Base-by-base conservation (phyloP, 2,888 invertebrate genomes). In the Hololepta plana region DNA sequence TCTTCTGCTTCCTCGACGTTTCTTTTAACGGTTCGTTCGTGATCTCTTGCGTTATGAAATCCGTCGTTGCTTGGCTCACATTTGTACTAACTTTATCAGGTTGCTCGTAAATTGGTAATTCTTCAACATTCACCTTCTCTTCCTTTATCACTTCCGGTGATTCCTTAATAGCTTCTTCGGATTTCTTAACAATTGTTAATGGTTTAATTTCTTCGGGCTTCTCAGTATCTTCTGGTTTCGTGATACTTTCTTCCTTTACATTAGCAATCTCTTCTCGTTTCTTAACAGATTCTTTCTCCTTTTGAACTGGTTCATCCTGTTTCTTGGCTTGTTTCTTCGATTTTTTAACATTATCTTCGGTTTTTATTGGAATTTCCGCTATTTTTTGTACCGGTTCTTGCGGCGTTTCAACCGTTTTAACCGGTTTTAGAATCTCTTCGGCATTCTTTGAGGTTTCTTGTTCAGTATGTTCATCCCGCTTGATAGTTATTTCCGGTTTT, bases 231-330 rank as follows among this genome's bases (percentile, higher is more conserved):
- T n/a, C n/a, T n/a, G n/a, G n/a, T n/a, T n/a, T n/a, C n/a, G n/a
- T n/a, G n/a, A n/a, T n/a, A 17, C 17, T 17, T 17, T 7, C 7
- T 17, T 17, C 7, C n/a, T 17, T 17, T 17, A n/a, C n/a, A 8
- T 17, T 7, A 17, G n/a, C n/a, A 8, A 17, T 8, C 17, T 17
- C 27, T 26, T 27, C 26, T n/a, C n/a, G n/a, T 23, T 26, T 13
- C 8, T 17, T 12, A 17, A 12, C 15, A 12, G 8, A 9, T 12
- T 30, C 9, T 12, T 30, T 20, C 15, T 20, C 8, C 20, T 29
- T 9, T 13, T 26, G 12, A 17, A 9, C 5, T 4, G 29, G n/a
- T 29, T 29, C 8, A 25, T 6, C 25, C n/a, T n/a, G 15, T 27
- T 24, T 9, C 23, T 26, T 15, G n/a, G 5, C 15, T n/a, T 20